phyloP scores from a whole-genome alignment of 2,797 vertebrate genomes.

The Sebastes ruberrimus region DNA sequence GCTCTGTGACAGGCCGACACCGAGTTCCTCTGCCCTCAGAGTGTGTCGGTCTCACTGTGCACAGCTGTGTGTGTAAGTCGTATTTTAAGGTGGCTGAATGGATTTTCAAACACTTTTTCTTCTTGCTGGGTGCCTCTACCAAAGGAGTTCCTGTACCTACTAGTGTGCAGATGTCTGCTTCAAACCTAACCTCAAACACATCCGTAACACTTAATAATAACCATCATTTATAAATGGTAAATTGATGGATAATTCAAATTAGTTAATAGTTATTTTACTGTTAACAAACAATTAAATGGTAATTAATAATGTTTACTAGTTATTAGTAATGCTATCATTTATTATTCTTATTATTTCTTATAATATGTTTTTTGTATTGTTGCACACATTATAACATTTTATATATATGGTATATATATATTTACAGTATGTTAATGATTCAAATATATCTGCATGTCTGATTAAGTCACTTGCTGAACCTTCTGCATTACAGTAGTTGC shows the following conservation, averaged over 20 bases:
- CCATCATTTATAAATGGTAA: too few species aligned
- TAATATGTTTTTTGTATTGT: too few species aligned
- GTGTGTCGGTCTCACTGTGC: conserved; percentile 63
- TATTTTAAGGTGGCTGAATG: conserved; percentile 65
- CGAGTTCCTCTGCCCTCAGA: conserved; percentile 59
- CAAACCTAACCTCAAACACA: neutral
- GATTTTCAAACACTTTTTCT: conserved; percentile 58
- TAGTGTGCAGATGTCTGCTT: conserved; percentile 27
- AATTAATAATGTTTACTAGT: too few species aligned
- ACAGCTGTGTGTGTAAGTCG: conserved; percentile 65
- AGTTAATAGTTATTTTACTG: too few species aligned
- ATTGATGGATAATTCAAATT: accelerated
- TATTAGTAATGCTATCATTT: too few species aligned
- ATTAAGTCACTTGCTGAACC: neutral
- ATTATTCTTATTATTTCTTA: too few species aligned
- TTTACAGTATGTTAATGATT: too few species aligned
- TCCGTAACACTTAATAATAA: too few species aligned
- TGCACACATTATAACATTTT: too few species aligned
- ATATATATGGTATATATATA: too few species aligned
- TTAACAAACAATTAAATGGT: too few species aligned
- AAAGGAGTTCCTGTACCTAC: conserved; percentile 11
- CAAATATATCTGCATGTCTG: neutral
- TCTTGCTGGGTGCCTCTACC: conserved; percentile 38
- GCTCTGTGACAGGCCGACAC: conserved; percentile 69
- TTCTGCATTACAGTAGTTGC: neutral